Conservation (phyloP, 2,797 vertebrate genomes). For the Chloroceryle inda region DNA sequence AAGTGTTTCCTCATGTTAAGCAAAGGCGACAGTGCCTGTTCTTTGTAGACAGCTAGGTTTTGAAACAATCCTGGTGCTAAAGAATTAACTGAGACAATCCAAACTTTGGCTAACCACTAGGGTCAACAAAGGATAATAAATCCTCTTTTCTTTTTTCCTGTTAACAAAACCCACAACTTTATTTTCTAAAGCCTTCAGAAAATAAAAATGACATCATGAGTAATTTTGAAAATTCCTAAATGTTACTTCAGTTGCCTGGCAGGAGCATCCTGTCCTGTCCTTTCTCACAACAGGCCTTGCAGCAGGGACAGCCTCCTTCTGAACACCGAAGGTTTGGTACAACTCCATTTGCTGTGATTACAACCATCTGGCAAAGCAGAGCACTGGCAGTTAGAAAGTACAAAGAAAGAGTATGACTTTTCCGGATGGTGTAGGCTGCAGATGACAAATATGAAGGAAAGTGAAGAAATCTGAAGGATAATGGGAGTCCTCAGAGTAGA, state of each 20-base stretch:
- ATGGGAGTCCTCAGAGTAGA: not conserved
- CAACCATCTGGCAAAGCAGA: not conserved
- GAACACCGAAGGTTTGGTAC: not conserved
- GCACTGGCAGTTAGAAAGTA: not conserved
- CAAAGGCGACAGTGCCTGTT: not conserved
- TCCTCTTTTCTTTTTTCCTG: not conserved
- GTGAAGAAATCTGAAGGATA: not conserved
- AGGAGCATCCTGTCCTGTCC: not conserved
- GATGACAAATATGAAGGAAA: not conserved
- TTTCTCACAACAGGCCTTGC: not conserved
- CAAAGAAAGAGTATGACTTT: not conserved
- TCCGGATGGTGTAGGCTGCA: not conserved
- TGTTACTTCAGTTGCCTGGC: not conserved
- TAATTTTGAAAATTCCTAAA: constrained; percentile 12
- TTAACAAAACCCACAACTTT: not conserved
- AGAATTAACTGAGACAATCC: constrained; percentile 19
- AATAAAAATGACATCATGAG: not conserved
- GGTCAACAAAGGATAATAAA: constrained; percentile 48
- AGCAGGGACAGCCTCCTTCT: not conserved
- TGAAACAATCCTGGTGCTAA: not conserved
- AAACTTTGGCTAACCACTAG: not conserved
- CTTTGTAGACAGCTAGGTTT: constrained; percentile 22
- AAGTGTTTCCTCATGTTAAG: constrained; percentile 43
- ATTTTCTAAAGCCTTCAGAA: constrained; percentile 46
- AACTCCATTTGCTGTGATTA: not conserved